Percentiles rank a stretch among this genome's conserved stretches.
phyloP scores from a whole-genome alignment of 1,140 invertebrate species.

The Phthorimaea operculella region DNA sequence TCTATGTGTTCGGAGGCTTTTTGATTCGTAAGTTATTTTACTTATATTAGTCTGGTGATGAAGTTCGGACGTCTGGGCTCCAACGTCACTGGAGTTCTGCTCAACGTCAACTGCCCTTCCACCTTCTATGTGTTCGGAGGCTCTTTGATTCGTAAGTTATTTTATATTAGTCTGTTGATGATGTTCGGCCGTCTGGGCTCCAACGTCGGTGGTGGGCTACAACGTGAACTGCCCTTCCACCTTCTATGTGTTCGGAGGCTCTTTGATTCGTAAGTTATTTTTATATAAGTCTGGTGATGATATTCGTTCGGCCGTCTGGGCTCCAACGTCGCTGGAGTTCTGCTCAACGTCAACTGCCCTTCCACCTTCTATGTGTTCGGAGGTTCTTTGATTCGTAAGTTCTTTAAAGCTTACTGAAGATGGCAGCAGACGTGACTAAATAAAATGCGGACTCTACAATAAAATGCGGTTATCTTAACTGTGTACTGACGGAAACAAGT shows the following conservation, averaged over 20 bases:
- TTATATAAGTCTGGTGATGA: slow-evolving; percentile 53
- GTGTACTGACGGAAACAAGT: too few relatives aligned
- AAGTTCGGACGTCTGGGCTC: slow-evolving; percentile 51
- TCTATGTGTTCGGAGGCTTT: too few relatives aligned
- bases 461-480: too few relatives aligned
- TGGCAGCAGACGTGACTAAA: too few relatives aligned
- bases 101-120: slow-evolving; percentile 38
- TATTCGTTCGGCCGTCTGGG: slow-evolving; percentile 48
- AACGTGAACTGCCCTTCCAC: too few relatives aligned
- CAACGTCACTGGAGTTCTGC: slow-evolving; percentile 45
- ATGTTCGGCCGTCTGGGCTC: too few relatives aligned
- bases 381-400: slow-evolving; percentile 36
- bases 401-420: too few relatives aligned
- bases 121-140: slow-evolving; percentile 53
- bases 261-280: too few relatives aligned
- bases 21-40: too few relatives aligned
- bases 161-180: background rate
- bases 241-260: too few relatives aligned
- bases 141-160: slow-evolving; percentile 39
- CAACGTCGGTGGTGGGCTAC: too few relatives aligned
- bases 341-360: slow-evolving; percentile 44
- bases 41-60: slow-evolving; percentile 48
- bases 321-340: slow-evolving; percentile 43
- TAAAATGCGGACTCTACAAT: too few relatives aligned
- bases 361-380: slow-evolving; percentile 50